phyloP scores from a whole-genome alignment of 2,888 invertebrate genomes.

The Halictus ligatus region DNA sequence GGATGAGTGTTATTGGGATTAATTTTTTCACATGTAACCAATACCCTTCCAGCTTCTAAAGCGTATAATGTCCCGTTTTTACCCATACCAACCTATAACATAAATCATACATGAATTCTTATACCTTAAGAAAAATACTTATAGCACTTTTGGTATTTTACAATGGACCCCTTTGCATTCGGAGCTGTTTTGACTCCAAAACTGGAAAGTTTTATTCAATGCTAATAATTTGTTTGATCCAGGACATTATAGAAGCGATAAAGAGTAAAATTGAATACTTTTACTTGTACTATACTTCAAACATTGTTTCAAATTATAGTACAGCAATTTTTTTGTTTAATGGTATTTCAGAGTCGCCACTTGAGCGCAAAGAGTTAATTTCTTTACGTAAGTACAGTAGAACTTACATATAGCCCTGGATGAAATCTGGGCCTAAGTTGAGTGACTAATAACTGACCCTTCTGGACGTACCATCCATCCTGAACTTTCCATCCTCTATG shows the following conservation, averaged over 20 bases:
- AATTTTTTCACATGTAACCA: conserved; percentile 92
- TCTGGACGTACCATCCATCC: conserved; percentile 88
- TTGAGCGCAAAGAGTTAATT: no score
- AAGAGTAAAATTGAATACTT: no score
- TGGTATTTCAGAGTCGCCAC: no score
- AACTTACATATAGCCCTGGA: conserved; percentile 91
- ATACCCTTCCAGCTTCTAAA: conserved; percentile 91
- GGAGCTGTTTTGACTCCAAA: no score
- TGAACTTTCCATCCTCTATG: conserved; percentile 92
- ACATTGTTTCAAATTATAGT: no score
- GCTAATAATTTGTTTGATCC: no score
- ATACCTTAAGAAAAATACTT: conserved; percentile 2
- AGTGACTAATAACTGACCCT: conserved; percentile 89
- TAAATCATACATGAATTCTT: neutral
- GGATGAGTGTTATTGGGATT: conserved; percentile 92
- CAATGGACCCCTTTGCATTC: no score
- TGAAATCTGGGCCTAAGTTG: conserved; percentile 91
- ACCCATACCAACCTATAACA: conserved; percentile 91
- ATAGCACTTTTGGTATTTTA: neutral
- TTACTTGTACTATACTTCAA: no score
- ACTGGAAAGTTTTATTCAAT: no score
- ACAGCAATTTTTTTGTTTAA: no score
- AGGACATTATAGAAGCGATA: no score
- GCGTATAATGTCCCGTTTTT: conserved; percentile 93
- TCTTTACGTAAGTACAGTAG: neutral